Evolutionary conservation across 2,888 invertebrate species (phyloP), one percentile per base, ranked within the genome.

Genomic region (Caenorhabditis macrosperma): DNA sequence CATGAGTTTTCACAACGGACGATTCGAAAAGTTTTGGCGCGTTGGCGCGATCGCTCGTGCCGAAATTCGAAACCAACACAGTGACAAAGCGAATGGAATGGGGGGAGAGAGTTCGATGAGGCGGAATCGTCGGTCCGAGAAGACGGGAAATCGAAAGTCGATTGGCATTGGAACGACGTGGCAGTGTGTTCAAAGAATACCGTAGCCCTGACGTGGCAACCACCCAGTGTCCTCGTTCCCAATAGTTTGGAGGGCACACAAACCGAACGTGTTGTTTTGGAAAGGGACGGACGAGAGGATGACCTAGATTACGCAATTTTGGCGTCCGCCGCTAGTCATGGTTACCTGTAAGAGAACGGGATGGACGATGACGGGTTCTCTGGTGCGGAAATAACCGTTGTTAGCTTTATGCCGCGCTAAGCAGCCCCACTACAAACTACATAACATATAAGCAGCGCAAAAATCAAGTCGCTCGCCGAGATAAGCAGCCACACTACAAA

Each of bases 241-340:
- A 54, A 50, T 50, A 17, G 24, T 54, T 54, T 33, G 55, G 33
- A 55, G 55, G 55, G 33, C 55, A 55, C 10, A 7, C 50, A 1
- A 22, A 22, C 20, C 26, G 55, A 33, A 35, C 35, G 55, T 55
- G 17, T 55, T 33, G 17, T 55, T 22, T 46, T 46, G 38, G 38
- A 38, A 5, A 38, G 5, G 5, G 3, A 15, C 5, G 20, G 20
- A 20, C 20, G 35, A 6, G 55, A 1, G 20, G 10, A 26, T 60
- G 44, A 46, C 60, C 60, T 46, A 60, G 60, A 46, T 46, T 46
- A 46, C 60, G 44, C 60, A 44, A 60, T 60, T 46, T 35, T 46
- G n/a, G 60, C 60, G 33, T 15, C 12, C 52, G 12, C 30, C 52
- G 26, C 38, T 38, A 38, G 38, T 38, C 38, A 38, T 38, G 38